phyloP scores from a whole-genome alignment of 2,113 vertebrate genomes.

The Oryzias woworae region DNA sequence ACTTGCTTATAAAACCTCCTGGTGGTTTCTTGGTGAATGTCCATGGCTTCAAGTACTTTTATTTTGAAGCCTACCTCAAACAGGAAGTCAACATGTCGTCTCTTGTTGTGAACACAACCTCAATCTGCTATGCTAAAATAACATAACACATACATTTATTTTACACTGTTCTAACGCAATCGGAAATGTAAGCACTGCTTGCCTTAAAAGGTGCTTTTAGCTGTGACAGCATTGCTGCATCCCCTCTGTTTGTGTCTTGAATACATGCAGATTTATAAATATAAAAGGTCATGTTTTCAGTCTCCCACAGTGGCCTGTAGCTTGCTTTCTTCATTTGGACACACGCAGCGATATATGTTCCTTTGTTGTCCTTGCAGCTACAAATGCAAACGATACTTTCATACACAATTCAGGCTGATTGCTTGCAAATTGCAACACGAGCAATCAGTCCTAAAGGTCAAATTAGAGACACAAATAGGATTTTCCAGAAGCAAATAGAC shows the following conservation, averaged over 20 bases:
- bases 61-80: too few species aligned
- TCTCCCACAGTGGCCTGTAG: slow-evolving; percentile 2
- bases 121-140: too few species aligned
- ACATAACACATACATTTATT: too few species aligned
- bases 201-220: too few species aligned
- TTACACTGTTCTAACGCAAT: too few species aligned
- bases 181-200: too few species aligned
- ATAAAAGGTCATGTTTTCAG: not conserved
- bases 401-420: slow-evolving; percentile 29
- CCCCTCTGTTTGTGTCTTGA: not conserved
- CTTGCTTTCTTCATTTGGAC: not conserved
- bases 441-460: slow-evolving; percentile 44
- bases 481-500: slow-evolving; percentile 29
- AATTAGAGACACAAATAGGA: slow-evolving; percentile 47
- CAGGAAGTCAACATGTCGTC: too few species aligned
- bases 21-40: too few species aligned
- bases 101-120: too few species aligned
- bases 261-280: not conserved
- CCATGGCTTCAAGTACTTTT: too few species aligned
- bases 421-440: slow-evolving; percentile 36
- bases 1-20: too few species aligned
- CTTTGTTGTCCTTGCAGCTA: slow-evolving; percentile 18
- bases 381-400: slow-evolving; percentile 8
- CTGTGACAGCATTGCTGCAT: too few species aligned
- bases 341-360: not conserved